Conservation (phyloP, 2,797 vertebrate genomes). For the Thalassophryne amazonica region DNA sequence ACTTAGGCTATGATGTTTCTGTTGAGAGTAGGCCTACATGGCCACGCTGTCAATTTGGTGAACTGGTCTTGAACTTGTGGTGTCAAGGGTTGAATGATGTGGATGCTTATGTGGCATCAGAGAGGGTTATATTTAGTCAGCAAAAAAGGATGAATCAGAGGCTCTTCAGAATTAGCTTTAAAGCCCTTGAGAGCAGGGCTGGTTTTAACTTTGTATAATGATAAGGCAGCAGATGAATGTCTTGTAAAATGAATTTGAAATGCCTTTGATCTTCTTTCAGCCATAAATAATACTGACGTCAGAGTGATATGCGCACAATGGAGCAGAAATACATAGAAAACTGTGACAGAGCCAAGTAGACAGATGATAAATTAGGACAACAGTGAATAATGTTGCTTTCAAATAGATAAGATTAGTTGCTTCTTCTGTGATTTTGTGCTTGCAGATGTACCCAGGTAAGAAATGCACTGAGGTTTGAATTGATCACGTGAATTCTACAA, state of each 20-base stretch:
- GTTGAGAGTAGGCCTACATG: background rate
- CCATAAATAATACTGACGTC: slow-evolving; percentile 22
- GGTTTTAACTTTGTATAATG: slow-evolving; percentile 36
- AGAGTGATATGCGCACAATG: slow-evolving; percentile 20
- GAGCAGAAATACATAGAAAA: slow-evolving; percentile 14
- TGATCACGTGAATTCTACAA: too few relatives aligned
- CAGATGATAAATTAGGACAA: slow-evolving; percentile 14
- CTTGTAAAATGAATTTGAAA: slow-evolving; percentile 49
- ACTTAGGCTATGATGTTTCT: background rate
- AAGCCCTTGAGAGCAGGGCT: slow-evolving; percentile 23
- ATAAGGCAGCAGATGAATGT: slow-evolving; percentile 42
- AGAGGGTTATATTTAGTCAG: slow-evolving; percentile 39
- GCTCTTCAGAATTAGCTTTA: slow-evolving; percentile 17
- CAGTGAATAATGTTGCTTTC: background rate
- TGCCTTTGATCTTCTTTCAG: slow-evolving; percentile 50
- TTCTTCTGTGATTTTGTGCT: background rate
- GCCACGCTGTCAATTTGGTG: slow-evolving; percentile 2
- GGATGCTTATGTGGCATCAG: slow-evolving; percentile 24
- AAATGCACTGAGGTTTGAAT: too few relatives aligned
- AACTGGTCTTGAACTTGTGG: slow-evolving; percentile 15
- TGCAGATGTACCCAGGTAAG: background rate
- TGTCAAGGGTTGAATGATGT: slow-evolving; percentile 10
- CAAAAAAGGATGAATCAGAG: slow-evolving; percentile 36
- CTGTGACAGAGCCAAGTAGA: background rate
- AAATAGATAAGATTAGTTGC: background rate